Evolutionary conservation across 1,140 invertebrate genomes (phyloP), one percentile per base, ranked within the genome.

Genomic region (Eriocheir sinensis): DNA sequence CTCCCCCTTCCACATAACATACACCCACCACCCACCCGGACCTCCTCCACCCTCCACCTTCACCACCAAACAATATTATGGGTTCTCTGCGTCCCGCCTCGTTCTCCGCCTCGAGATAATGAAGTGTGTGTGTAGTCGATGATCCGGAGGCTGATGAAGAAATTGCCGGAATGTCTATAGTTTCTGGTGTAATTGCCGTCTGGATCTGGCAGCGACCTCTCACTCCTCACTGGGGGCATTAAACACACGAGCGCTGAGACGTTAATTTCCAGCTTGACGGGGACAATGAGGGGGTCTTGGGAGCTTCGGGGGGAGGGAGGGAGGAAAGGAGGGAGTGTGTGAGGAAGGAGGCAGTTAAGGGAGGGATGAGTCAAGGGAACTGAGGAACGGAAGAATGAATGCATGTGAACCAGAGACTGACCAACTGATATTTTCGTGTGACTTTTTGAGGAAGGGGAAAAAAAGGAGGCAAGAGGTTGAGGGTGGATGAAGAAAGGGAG

Each of bases 41-140:
- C 60, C n/a, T 4, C 60, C 27, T n/a, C 21, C 60, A n/a, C 27
- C 60, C n/a, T 4, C 60, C 27, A 6, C 21, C 60, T 72, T 72
- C 60, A 72, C n/a, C 60, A 72, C 60, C n/a, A n/a, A n/a, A n/a
- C n/a, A n/a, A 72, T 72, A 72, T 72, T 72, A 72, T 72, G n/a
- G 21, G 60, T 72, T 72, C 60, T 72, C 12, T 72, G 60, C 60
- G 60, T 72, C n/a, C 21, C n/a, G 27, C n/a, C 60, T 72, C 17
- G 60, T 72, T 72, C n/a, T 72, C n/a, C 60, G 4, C 60, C 60
- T 72, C 60, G 6, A 72, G 60, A 72, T n/a, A 72, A 72, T 72
- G 60, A 72, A 72, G 60, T 72, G 60, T 72, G 60, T 72, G 60
- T 21, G 60, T 72, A 72, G 60, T 72, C 60, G 60, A 72, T 72